Conservation (phyloP, 2,888 invertebrate genomes). For the Argyresthia albistria region DNA sequence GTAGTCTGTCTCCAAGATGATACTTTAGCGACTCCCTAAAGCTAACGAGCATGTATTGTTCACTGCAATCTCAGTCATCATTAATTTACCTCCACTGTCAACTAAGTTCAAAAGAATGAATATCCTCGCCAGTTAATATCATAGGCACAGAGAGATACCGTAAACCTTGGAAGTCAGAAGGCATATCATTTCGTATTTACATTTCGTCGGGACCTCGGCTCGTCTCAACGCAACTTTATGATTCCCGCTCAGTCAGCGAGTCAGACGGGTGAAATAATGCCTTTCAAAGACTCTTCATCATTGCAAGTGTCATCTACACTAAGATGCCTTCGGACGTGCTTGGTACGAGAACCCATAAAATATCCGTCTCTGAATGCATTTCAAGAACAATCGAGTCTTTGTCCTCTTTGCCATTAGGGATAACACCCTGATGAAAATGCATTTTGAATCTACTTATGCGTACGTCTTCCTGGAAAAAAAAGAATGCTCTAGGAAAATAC, state of each 20-base stretch:
- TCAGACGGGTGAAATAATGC: not conserved
- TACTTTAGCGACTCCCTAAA: too few species aligned
- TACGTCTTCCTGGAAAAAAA: too few species aligned
- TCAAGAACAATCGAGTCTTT: not conserved
- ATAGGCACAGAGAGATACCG: not conserved
- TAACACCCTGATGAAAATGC: too few species aligned
- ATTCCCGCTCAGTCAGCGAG: not conserved
- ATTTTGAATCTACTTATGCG: too few species aligned
- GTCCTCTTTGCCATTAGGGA: not conserved
- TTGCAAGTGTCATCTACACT: not conserved
- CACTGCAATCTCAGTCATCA: too few species aligned
- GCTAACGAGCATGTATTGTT: too few species aligned
- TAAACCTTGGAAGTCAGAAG: not conserved
- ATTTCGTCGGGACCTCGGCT: slow-evolving; percentile 27
- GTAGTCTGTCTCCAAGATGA: too few species aligned
- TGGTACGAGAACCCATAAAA: not conserved
- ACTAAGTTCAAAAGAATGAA: too few species aligned
- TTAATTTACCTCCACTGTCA: too few species aligned
- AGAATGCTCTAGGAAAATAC: too few species aligned
- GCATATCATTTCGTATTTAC: slow-evolving; percentile 17
- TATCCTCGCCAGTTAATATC: not conserved
- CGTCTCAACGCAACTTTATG: not conserved
- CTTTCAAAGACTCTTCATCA: slow-evolving; percentile 1
- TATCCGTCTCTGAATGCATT: not conserved
- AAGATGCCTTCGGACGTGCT: not conserved